Base-by-base conservation (phyloP, 1,140 invertebrate species). In the Lasaia peninsularis region DNA sequence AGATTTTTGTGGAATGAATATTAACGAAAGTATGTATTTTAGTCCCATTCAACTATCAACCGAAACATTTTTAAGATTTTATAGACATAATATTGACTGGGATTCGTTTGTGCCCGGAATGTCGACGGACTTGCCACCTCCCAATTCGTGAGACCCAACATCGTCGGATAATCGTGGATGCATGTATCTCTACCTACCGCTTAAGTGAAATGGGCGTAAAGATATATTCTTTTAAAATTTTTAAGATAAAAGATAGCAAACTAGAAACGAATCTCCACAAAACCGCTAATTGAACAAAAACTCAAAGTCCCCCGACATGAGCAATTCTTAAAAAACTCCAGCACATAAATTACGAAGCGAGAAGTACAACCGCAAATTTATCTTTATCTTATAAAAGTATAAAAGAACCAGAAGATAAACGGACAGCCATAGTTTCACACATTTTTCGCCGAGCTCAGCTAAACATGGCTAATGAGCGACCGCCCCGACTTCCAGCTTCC, bases 381-480 rank as follows among this genome's bases (percentile, higher is more conserved):
- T 48, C 40, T 48, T 48, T 48, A 48, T 48, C 40, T 48, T 48
- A 48, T 48, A 48, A 48, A 48, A 18, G 40, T 21, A 48, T 20
- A 48, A 48, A 48, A 48, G 20, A 18, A n/a, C 16, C 20, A 28
- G 10, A 52, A 52, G 28, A 52, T 33, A 52, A 52, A 31, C 16
- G 14, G 18, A 33, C 24, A 6, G 32, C 12, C 28, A 52, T 33
- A 52, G 32, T 32, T 52, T 32, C 51, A 62, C 50, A 62, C 54
- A 57, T 56, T 56, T 56, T 28, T 62, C 50, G 55, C 50, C 28
- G 49, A 56, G 37, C 49, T 5, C 57, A 60, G 49, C 48, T 34
- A 56, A 63, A 63, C 44, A 48, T 51, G 21, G 58, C 63, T 65
- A 65, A 62, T 65, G 59, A 65, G 52, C 54, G 48, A 31, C 50